Evolutionary conservation across 1,140 invertebrate species (phyloP).

Genomic region (Notospermus geniculatus): DNA sequence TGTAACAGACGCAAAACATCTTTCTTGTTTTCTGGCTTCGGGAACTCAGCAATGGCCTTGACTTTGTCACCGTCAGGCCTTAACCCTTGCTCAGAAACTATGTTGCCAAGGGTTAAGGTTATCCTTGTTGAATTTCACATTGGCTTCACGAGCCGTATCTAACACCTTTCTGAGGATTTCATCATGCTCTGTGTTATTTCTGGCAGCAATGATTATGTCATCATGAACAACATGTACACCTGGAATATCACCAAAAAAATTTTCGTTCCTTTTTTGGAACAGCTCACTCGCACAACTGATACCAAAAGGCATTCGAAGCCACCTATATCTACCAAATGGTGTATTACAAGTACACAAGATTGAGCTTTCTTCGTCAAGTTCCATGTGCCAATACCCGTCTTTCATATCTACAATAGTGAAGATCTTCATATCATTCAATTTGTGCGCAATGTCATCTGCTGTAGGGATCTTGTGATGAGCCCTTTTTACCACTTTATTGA

Average conservation of each 20-base stretch:
- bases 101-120: neutral
- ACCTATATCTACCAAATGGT: too few species aligned
- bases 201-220: too few species aligned
- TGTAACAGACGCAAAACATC: neutral
- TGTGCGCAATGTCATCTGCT: conserved; percentile 10
- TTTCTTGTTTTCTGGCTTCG: neutral
- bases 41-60: neutral
- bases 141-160: conserved; percentile 12
- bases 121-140: neutral
- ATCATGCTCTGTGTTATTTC: neutral
- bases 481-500: conserved; percentile 13
- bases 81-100: neutral
- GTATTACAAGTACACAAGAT: conserved; percentile 13
- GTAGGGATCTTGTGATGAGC: conserved; percentile 10
- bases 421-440: conserved; percentile 8
- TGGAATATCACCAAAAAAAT: too few species aligned
- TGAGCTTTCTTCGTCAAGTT: conserved; percentile 9
- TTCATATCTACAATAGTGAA: conserved; percentile 14
- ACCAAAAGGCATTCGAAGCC: too few species aligned
- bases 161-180: neutral
- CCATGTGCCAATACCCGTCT: conserved; percentile 11
- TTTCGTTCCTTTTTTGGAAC: too few species aligned
- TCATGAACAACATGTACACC: too few species aligned
- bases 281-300: too few species aligned
- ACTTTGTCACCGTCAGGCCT: neutral